Conservation (phyloP, 2,797 vertebrate species). For the Limosa lapponica region DNA sequence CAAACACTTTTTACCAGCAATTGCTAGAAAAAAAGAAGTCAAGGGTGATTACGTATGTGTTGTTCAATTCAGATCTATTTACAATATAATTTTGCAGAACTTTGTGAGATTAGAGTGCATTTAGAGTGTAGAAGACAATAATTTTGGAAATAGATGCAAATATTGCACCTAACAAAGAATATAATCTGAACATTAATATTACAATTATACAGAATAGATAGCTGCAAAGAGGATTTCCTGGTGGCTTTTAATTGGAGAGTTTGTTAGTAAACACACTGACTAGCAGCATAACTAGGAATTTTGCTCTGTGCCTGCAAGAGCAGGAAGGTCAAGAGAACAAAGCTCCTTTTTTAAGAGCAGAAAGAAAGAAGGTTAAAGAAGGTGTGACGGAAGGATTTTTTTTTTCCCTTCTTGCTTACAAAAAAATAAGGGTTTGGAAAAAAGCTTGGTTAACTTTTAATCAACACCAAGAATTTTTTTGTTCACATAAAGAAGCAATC, state of each 20-base stretch:
- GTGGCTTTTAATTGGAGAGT: not conserved
- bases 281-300: not conserved
- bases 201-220: not conserved
- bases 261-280: conserved; percentile 26
- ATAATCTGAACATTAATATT: not conserved
- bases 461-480: not conserved
- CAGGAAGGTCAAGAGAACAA: conserved; percentile 19
- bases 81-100: not conserved
- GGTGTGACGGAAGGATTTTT: not conserved
- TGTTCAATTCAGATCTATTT: not conserved
- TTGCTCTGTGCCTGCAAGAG: not conserved
- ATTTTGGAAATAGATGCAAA: not conserved
- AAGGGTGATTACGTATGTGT: not conserved
- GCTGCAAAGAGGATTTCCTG: not conserved
- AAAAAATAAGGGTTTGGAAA: not conserved
- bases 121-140: not conserved
- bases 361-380: conserved; percentile 11
- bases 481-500: not conserved
- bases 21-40: not conserved
- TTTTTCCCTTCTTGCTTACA: not conserved
- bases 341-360: not conserved
- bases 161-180: not conserved
- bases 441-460: conserved; percentile 1
- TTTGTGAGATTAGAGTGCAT: not conserved
- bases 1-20: not conserved